phyloP scores from a whole-genome alignment of 2,888 invertebrate genomes.

The Ganaspis brasiliensis region DNA sequence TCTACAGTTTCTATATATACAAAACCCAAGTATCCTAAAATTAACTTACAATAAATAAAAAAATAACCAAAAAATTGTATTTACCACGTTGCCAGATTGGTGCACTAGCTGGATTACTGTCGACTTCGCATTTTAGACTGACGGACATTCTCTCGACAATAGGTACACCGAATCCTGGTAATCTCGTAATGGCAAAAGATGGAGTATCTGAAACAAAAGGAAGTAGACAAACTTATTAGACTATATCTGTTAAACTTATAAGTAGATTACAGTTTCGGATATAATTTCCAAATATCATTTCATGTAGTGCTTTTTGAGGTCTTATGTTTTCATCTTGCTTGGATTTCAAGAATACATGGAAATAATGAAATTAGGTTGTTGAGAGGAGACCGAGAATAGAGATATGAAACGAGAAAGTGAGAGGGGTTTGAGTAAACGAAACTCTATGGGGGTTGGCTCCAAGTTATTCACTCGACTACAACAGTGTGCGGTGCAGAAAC shows the following conservation, averaged over 20 bases:
- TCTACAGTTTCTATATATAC: too few relatives aligned
- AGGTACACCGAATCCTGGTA: constrained; percentile 95
- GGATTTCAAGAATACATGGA: constrained; percentile 4
- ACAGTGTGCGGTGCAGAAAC: constrained; percentile 73
- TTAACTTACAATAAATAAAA: too few relatives aligned
- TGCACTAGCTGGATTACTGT: constrained; percentile 93
- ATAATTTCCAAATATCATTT: background rate
- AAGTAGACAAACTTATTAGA: constrained; percentile 23
- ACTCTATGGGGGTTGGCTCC: constrained; percentile 62
- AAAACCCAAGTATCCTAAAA: too few relatives aligned
- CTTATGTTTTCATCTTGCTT: background rate
- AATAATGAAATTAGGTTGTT: constrained; percentile 37
- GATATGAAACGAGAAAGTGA: constrained; percentile 28
- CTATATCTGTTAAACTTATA: background rate
- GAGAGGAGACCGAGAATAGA: constrained; percentile 14
- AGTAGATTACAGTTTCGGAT: background rate
- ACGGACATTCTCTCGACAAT: constrained; percentile 94
- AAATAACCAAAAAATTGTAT: constrained; percentile 53
- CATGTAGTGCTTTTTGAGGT: background rate
- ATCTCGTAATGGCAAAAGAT: constrained; percentile 94
- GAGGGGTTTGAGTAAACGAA: constrained; percentile 49
- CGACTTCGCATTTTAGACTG: constrained; percentile 94
- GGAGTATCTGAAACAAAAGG: constrained; percentile 88
- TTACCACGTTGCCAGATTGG: constrained; percentile 90
- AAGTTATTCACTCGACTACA: constrained; percentile 75